phyloP scores from a whole-genome alignment of 2,888 invertebrate species.

The Xanthorhoe spadicearia region DNA sequence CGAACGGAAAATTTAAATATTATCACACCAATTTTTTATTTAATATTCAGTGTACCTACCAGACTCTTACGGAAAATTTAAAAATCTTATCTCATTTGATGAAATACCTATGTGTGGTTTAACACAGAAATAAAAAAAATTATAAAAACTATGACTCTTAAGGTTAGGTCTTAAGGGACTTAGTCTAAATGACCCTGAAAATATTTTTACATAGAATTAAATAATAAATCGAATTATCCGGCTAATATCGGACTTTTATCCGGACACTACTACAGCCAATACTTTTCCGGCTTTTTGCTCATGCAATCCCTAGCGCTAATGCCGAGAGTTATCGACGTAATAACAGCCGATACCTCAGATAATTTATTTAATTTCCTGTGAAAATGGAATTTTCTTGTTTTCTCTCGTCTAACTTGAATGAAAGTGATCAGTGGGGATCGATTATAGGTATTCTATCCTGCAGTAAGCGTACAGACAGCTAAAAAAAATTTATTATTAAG shows the following conservation, averaged over 20 bases:
- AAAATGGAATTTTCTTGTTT: conserved; percentile 35
- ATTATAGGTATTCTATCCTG: conserved; percentile 8
- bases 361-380: conserved; percentile 36
- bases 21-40: too few species aligned
- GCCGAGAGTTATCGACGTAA: conserved; percentile 17
- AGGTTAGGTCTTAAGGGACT: too few species aligned
- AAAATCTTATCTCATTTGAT: too few species aligned
- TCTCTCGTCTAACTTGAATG: conserved; percentile 24
- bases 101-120: too few species aligned
- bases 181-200: too few species aligned
- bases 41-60: too few species aligned
- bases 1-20: too few species aligned
- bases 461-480: not conserved
- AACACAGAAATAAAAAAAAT: too few species aligned
- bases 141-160: too few species aligned
- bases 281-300: conserved; percentile 1
- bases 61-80: too few species aligned
- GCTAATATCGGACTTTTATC: not conserved
- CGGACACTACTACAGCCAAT: not conserved
- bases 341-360: conserved; percentile 31
- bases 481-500: not conserved
- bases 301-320: conserved; percentile 1
- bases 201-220: too few species aligned
- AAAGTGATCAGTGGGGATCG: conserved; percentile 21
- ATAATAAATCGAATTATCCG: not conserved